Evolutionary conservation across 2,888 invertebrate species (phyloP), one percentile per base, ranked within the genome.

Genomic region (Pardosa pseudoannulata): DNA sequence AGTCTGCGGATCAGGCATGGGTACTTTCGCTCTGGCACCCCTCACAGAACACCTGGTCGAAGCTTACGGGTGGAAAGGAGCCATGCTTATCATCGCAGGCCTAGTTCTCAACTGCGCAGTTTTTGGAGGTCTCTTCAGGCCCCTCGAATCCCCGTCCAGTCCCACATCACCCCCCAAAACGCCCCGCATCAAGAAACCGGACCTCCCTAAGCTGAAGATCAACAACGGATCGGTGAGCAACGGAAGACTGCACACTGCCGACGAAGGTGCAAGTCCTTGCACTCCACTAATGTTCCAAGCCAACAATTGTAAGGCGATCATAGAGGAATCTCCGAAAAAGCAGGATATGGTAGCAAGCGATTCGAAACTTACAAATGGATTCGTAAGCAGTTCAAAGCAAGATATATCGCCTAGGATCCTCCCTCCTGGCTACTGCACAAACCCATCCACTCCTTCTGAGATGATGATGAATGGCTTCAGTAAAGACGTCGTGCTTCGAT

Each of bases 1-100:
- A 0, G 98, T 97, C 11, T 97, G 97, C 91, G 99, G 99, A 2
- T 98, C 98, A 0, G 99, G 99, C 9, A 94, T 99, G 73, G 99
- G 99, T 74, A 98, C 98, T 5, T 96, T 98, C 91, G 92, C 98
- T 11, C 36, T 88, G n/a, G 88, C 88, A 1, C 88, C 88, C 1
- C 89, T 93, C 28, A 92, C 92, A 23, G 90, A 91, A 78, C 90
- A 90, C 71, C 93, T 99, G 32, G 92, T 98, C 68, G 91, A 92
- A 0, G 92, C 92, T 72, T 97, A 94, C 90, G 95, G 95, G 32
- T 98, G 98, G 98, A 94, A 96, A 89, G 96, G 96, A n/a, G 95
- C 98, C 0, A 94, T 98, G 93, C 93, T 96, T 32, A 94, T 98
- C 76, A 95, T 96, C 67, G 95, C 97, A 16, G 97, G 95, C 9